phyloP scores from a whole-genome alignment of 2,113 vertebrate species.

The Hydrochoerus hydrochaeris region DNA sequence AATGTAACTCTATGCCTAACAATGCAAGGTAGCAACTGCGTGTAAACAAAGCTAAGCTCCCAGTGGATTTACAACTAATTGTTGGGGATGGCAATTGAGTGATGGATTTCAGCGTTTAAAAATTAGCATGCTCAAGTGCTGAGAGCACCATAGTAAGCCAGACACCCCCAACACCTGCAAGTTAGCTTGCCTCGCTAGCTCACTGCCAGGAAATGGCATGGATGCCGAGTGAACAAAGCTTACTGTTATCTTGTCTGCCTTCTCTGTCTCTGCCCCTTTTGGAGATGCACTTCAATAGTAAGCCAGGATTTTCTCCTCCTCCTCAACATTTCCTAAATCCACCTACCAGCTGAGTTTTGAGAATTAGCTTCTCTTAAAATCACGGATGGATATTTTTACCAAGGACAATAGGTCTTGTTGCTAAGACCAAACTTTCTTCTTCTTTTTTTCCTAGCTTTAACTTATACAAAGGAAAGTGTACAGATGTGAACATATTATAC shows the following conservation, averaged over 20 bases:
- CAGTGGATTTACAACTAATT: background rate
- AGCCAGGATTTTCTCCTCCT: background rate
- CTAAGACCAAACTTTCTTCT: background rate
- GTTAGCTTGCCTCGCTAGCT: background rate
- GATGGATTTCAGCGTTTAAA: conserved; percentile 35
- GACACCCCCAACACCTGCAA: background rate
- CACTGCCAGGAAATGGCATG: background rate
- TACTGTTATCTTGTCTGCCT: background rate
- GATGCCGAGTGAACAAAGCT: background rate
- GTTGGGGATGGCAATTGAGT: conserved; percentile 8
- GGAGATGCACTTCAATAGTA: background rate
- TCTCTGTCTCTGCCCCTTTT: background rate
- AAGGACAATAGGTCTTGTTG: background rate
- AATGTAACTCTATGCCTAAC: conserved; percentile 1
- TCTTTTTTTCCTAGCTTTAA: background rate
- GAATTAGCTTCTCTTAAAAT: background rate
- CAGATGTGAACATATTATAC: background rate
- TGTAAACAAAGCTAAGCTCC: conserved; percentile 46
- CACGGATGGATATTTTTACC: background rate
- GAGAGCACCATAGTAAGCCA: background rate
- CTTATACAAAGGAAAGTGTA: background rate
- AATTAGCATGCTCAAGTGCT: background rate
- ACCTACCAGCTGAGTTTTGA: background rate
- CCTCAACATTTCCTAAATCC: background rate
- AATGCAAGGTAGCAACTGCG: conserved; percentile 50